These are phyloP conservation scores for Cecropterus lyciades DNA, from an alignment of 1,140 invertebrate species.

Conservation along the genomic window DNA sequence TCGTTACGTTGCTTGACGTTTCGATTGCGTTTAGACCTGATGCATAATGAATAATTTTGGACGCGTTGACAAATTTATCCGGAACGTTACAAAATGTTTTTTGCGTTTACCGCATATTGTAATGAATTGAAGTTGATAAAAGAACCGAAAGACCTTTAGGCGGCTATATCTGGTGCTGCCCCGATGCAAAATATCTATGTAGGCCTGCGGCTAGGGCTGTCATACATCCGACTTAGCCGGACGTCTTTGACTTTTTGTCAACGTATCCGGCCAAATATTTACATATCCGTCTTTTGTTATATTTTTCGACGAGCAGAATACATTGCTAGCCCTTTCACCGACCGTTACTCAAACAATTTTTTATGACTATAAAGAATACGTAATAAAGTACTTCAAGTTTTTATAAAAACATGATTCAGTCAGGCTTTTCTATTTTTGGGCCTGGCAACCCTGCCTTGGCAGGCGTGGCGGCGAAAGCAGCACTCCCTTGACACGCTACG, in stretches of 20 bases:
- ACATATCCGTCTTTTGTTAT: not conserved
- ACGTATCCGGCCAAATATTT: too few species aligned
- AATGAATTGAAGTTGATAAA: not conserved
- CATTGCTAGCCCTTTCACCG: not conserved
- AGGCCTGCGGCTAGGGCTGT: conserved; percentile 41
- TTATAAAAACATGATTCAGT: too few species aligned
- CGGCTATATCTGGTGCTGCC: conserved; percentile 39
- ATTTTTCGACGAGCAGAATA: not conserved
- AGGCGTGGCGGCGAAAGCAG: conserved; percentile 81
- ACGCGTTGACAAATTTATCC: conserved; percentile 2
- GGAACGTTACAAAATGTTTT: not conserved
- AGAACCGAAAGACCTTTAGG: conserved; percentile 2
- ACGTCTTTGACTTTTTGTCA: not conserved
- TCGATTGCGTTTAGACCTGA: not conserved
- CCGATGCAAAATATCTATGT: conserved; percentile 44
- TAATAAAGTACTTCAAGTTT: too few species aligned
- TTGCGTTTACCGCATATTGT: not conserved
- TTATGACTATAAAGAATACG: too few species aligned
- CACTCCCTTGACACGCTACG: conserved; percentile 82
- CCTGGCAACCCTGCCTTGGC: conserved; percentile 2
- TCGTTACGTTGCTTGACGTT: not conserved
- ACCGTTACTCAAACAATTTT: not conserved
- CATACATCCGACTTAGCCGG: not conserved
- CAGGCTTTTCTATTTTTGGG: too few species aligned
- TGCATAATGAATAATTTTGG: conserved; percentile 5